Conservation (phyloP, 1,140 invertebrate species). For the Diploscapter pachys region DNA sequence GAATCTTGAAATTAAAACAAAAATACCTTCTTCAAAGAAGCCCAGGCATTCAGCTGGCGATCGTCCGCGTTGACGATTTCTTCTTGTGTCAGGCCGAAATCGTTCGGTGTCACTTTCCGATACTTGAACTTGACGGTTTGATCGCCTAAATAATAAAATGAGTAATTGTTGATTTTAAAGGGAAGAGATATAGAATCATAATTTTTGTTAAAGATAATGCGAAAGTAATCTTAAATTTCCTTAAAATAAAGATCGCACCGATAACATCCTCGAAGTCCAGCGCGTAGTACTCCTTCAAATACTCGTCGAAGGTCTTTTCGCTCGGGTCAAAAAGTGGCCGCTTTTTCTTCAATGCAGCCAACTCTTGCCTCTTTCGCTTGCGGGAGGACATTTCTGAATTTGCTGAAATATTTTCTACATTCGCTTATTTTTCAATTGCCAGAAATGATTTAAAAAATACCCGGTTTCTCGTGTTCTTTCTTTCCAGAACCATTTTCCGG, state of each 20-base stretch:
- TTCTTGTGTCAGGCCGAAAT: constrained; percentile 82
- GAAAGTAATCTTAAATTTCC: not conserved
- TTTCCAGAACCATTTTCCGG: constrained; percentile 66
- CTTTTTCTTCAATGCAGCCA: constrained; percentile 29
- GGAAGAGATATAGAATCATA: not conserved
- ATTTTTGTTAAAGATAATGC: not conserved
- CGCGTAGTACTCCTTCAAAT: constrained; percentile 88
- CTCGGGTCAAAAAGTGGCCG: constrained; percentile 77
- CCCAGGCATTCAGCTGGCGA: constrained; percentile 89
- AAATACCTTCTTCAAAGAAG: constrained; percentile 75
- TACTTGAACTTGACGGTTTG: constrained; percentile 88
- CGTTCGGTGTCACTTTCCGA: constrained; percentile 78
- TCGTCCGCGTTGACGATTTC: constrained; percentile 89
- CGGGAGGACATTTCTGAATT: constrained; percentile 68
- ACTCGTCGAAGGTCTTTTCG: constrained; percentile 76
- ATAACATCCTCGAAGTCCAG: constrained; percentile 92
- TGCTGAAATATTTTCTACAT: constrained; percentile 1
- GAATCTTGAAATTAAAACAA: not conserved
- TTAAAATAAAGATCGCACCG: constrained; percentile 52
- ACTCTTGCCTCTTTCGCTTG: constrained; percentile 53
- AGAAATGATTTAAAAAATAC: not conserved
- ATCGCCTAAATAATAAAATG: constrained; percentile 62
- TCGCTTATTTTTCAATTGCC: not conserved
- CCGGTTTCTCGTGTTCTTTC: constrained; percentile 22
- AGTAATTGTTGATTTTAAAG: not conserved